Conservation (phyloP, 2,888 invertebrate genomes). For the Andrena dorsata region DNA sequence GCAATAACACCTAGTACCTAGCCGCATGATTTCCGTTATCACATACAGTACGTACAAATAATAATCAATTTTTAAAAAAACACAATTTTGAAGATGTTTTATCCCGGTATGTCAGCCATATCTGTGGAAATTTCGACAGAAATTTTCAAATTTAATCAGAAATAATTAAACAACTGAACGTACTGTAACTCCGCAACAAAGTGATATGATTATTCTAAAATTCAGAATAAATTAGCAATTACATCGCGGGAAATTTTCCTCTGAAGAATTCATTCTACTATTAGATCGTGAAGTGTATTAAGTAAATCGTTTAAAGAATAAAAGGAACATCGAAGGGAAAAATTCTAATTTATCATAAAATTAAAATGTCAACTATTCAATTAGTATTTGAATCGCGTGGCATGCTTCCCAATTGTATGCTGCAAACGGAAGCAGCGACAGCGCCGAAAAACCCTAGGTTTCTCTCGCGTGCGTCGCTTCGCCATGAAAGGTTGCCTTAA, state of each 20-base stretch:
- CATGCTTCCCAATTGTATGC: background rate
- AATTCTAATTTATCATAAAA: background rate
- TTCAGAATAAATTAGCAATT: background rate
- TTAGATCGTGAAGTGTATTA: background rate
- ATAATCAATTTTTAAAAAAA: slow-evolving; percentile 34
- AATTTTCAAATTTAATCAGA: background rate
- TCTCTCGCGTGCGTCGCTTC: background rate
- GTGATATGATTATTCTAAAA: background rate
- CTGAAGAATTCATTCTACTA: background rate
- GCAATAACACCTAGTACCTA: slow-evolving; percentile 71
- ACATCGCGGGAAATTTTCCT: background rate
- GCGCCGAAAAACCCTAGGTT: slow-evolving; percentile 45
- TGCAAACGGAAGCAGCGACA: slow-evolving; percentile 33
- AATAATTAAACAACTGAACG: slow-evolving; percentile 45
- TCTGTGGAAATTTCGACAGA: slow-evolving; percentile 12
- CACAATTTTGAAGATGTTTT: slow-evolving; percentile 4
- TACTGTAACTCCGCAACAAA: slow-evolving; percentile 5
- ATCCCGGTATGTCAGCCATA: background rate
- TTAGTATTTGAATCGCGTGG: background rate
- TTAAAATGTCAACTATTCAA: background rate
- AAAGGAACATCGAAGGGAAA: background rate
- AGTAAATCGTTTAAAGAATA: background rate
- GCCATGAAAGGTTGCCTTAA: slow-evolving; percentile 56
- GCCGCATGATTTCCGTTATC: slow-evolving; percentile 57
- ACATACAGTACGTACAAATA: background rate